Evolutionary conservation across 2,797 vertebrate genomes (phyloP), one percentile per base, ranked within the genome.

Genomic region (Petrocephalus sullivani): DNA sequence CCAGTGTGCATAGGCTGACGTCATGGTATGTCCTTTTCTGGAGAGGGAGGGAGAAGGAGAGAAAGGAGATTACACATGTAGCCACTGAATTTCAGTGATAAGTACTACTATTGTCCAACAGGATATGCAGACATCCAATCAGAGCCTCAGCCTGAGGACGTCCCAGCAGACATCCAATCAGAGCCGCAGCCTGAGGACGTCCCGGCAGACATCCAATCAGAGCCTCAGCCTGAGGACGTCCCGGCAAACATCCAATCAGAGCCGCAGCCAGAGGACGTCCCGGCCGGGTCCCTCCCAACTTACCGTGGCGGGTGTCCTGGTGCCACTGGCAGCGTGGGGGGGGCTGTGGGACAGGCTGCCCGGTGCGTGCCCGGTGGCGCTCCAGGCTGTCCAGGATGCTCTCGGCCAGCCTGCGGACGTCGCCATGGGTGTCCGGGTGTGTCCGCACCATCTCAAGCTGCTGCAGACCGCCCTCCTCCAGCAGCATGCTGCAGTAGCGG

Each of bases 401-500:
- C 90, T 97, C 93, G 0, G 96, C 95, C 93, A 99, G 96, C 91
- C 95, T 94, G 2, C 94, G 96, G 89, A 99, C 98, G 0, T 99
- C 97, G 16, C 93, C 93, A 90, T 99, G 97, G n/a, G 97, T 99
- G 93, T 97, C 95, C 6, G 96, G 96, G 0, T 98, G 96, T 2
- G 96, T 94, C 89, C 96, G 96, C 90, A 99, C 97, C 14, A 93
- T 96, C 93, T 98, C 96, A 83, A 99, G 95, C 90, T 98, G 97
- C 91, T 96, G 96, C 89, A 99, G 93, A 53, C 98, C 98, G 8
- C 98, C 98, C 93, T 99, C 98, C 93, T 99, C 98, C 92, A 99
- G 94, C 93, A 99, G 91, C 98, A 99, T 99, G 93, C 97, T 99
- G 95, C 98, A 99, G 91, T 99, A 99, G 7, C 98, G 97, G 84